Percentiles rank a stretch among this genome's conserved stretches.
phyloP scores from a whole-genome alignment of 2,888 invertebrate genomes.

The Dicranocentrus wangi region DNA sequence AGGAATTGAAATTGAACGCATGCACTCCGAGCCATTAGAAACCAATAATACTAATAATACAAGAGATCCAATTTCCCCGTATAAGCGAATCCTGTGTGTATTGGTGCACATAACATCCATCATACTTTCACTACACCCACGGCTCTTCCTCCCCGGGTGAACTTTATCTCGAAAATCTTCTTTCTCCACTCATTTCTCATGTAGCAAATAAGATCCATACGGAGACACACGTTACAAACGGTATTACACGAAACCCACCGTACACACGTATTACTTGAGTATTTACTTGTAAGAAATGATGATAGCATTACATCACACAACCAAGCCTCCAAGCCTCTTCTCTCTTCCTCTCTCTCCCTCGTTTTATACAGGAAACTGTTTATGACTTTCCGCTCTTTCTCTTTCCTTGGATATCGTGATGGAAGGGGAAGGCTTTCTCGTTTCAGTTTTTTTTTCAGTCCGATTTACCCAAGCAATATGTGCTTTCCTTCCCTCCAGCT shows the following conservation, averaged over 20 bases:
- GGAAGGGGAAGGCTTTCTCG: too few species aligned
- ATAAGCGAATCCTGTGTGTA: too few species aligned
- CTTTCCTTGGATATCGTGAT: background rate
- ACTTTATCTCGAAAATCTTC: slow-evolving; percentile 8
- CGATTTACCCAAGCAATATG: too few species aligned
- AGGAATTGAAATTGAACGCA: too few species aligned
- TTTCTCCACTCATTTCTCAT: background rate
- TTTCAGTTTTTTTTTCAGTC: too few species aligned
- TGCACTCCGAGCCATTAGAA: too few species aligned
- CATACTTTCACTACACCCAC: background rate
- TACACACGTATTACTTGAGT: slow-evolving; percentile 9
- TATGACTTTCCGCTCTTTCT: slow-evolving; percentile 20
- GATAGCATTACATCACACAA: slow-evolving; percentile 1
- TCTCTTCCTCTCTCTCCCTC: background rate
- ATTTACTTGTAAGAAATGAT: slow-evolving; percentile 19
- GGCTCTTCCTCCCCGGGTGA: background rate
- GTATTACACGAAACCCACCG: background rate
- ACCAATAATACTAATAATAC: too few species aligned
- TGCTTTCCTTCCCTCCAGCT: background rate
- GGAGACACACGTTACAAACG: background rate
- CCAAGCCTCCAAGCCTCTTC: background rate
- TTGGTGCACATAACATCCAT: too few species aligned
- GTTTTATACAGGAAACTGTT: slow-evolving; percentile 18
- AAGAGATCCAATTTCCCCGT: too few species aligned
- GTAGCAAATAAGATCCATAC: background rate